Base-by-base conservation (phyloP, 2,797 vertebrate genomes). In the Choloepus didactylus region DNA sequence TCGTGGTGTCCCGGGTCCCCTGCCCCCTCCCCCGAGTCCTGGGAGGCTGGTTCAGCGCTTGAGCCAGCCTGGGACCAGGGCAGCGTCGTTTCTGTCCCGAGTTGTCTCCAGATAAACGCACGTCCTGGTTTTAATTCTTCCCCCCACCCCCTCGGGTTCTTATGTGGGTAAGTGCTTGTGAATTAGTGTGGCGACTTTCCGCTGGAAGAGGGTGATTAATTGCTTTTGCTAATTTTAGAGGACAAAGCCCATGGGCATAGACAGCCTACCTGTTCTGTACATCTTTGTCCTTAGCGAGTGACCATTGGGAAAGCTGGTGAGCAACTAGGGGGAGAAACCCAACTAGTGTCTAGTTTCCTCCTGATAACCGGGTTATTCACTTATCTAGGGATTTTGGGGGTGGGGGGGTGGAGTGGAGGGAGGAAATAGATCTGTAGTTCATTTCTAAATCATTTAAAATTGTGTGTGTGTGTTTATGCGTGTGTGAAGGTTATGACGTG, bases 141-240 rank as follows among this genome's bases (percentile, higher is more conserved):
- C 21, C 81, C 77, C 35, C 56, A 18, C 60, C 91, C 83, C 87
- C 69, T 66, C 77, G 90, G 92, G 85, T 67, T 92, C 86, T 69
- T 72, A 41, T 21, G 93, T 87, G 96, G 94, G 94, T 89, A 94
- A 95, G 90, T 67, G 93, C 77, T 77, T 31, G 89, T 31, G 96
- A 84, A 46, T 82, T 56, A 56, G 82, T 25, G 88, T 19, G 97
- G 94, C 80, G 62, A 8, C 91, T 12, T 81, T 9, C 87, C 77
- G 41, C 89, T 46, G 64, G 19, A 38, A 81, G 60, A 38, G 49
- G 46, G 49, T 86, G 44, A 66, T 49, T 96, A 95, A 96, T 97
- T 96, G 96, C 94, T 97, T 97, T 95, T 93, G 93, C 95, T 97
- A 90, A 95, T 95, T 97, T 89, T 90, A 79, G 97, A 93, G 81